Conservation (phyloP, 2,113 vertebrate genomes). For the Platanista minor region DNA sequence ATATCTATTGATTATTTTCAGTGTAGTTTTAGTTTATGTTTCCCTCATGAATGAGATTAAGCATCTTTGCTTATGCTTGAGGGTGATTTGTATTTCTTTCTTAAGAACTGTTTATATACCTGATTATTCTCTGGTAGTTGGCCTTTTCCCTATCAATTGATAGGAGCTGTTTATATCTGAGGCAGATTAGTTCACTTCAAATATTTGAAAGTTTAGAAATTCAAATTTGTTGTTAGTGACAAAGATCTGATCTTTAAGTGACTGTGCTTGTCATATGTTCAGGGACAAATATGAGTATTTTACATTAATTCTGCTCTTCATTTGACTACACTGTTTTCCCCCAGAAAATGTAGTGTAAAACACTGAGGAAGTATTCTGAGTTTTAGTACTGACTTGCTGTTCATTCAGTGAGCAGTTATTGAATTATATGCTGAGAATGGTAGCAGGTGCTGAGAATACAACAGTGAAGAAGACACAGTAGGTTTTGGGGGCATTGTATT, state of each 20-base stretch:
- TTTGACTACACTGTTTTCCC: background rate
- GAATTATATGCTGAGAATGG: background rate
- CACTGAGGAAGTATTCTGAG: background rate
- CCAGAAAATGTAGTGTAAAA: background rate
- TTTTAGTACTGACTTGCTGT: background rate
- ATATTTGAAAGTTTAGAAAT: background rate
- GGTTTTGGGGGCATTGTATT: background rate
- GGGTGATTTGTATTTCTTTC: background rate
- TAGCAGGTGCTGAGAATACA: background rate
- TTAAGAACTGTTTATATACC: background rate
- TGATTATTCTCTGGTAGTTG: background rate
- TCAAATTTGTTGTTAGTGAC: background rate
- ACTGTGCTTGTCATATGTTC: background rate
- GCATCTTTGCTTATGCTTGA: background rate
- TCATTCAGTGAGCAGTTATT: background rate
- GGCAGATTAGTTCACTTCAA: background rate
- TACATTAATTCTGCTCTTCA: background rate
- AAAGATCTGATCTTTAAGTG: slow-evolving; percentile 33
- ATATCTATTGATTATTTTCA: background rate
- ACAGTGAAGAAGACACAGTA: background rate
- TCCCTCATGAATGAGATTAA: background rate
- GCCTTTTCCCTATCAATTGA: background rate
- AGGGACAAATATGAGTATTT: slow-evolving; percentile 2
- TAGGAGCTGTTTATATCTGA: background rate
- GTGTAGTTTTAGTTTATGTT: background rate